Evolutionary conservation across 2,888 invertebrate species (phyloP).

Genomic region (Hydrotaea diabolus): DNA sequence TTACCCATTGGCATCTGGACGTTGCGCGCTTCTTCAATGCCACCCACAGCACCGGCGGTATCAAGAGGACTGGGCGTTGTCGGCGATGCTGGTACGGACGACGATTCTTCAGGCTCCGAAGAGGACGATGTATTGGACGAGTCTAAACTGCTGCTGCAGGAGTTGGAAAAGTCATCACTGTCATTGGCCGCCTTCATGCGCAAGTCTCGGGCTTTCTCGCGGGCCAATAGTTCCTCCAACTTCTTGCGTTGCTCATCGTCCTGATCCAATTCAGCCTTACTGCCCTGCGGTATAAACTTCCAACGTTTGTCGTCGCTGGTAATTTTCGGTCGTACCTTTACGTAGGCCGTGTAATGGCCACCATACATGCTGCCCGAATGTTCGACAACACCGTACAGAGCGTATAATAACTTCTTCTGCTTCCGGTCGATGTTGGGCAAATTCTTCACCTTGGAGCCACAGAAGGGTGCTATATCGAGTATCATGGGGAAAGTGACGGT

Average conservation of each 20-base stretch:
- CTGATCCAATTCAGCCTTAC: conserved; percentile 82
- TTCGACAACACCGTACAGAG: conserved; percentile 96
- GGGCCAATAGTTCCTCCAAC: conserved; percentile 78
- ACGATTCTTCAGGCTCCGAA: conserved; percentile 74
- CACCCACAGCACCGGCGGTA: conserved; percentile 78
- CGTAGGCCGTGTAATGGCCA: conserved; percentile 94
- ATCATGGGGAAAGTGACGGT: conserved; percentile 93
- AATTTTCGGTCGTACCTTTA: conserved; percentile 89
- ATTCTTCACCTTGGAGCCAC: conserved; percentile 85
- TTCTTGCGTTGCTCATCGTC: conserved; percentile 81
- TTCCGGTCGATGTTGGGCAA: conserved; percentile 84
- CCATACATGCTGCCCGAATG: conserved; percentile 95
- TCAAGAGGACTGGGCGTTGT: conserved; percentile 65
- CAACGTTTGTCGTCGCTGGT: conserved; percentile 85
- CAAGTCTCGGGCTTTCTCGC: conserved; percentile 77
- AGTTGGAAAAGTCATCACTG: conserved; percentile 83
- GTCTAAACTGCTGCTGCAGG: conserved; percentile 80
- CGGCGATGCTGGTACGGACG: conserved; percentile 74
- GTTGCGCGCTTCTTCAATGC: conserved; percentile 75
- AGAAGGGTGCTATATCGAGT: conserved; percentile 95
- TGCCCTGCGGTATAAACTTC: conserved; percentile 87
- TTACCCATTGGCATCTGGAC: conserved; percentile 84
- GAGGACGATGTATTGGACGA: conserved; percentile 74
- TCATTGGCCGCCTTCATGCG: conserved; percentile 78
- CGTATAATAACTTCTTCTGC: conserved; percentile 88